Evolutionary conservation across 2,888 invertebrate species (phyloP), one percentile per base, ranked within the genome.

Genomic region (Lasioglossum morio): DNA sequence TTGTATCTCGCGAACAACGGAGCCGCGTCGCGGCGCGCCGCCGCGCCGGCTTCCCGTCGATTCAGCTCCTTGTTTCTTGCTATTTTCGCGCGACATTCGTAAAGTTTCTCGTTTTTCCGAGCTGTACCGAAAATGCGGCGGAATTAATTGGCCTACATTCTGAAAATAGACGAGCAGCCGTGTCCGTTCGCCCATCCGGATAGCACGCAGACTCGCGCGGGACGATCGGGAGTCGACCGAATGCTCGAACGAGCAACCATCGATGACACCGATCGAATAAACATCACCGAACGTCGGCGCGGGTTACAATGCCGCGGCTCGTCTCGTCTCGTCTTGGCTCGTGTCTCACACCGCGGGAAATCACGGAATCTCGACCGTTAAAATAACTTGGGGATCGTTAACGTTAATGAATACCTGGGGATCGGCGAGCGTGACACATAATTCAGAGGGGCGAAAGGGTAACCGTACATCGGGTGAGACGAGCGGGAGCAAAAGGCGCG

Each of bases 321-420:
- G 63, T 7, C 14, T 30, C 63, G 16, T 14, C 27, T 60, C 19
- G 19, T 23, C 63, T 63, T 63, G 63, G 63, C 63, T 30, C 19
- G 57, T 10, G n/a, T n/a, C 57, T 57, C 57, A 12, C n/a, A 10
- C 4, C 57, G 12, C n/a, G n/a, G 23, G 53, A n/a, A 27, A 75
- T 63, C 79, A 19, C 72, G 74, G 72, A 53, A 60, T 73, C 40
- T 30, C 72, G 69, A 81, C 89, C 92, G 92, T 93, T 91, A 92
- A 94, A 94, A 94, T 88, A 87, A 87, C 87, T 89, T 78, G 83
- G 88, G 89, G 94, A 93, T 94, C 94, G 94, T 94, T 94, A 94
- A 90, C 92, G 91, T 93, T 93, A 94, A 94, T 92, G 92, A 93
- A 93, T 93, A 92, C 92, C 93, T 92, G 92, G 86, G 90, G 90